Percentiles rank a stretch among this genome's conserved stretches.
phyloP scores from a whole-genome alignment of 2,888 invertebrate genomes.

The Parnassius glacialis region DNA sequence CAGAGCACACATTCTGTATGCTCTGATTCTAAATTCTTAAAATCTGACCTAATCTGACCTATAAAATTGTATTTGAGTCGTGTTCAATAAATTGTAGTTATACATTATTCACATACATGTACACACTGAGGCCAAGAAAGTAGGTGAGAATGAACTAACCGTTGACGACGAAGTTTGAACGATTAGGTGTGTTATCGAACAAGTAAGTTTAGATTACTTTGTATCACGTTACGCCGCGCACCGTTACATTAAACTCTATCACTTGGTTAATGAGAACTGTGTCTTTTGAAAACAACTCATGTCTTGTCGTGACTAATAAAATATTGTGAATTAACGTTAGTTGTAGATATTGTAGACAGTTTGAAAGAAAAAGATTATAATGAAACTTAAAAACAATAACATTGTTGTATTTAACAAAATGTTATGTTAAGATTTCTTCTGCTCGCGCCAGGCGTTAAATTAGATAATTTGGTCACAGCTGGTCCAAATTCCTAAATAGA shows the following conservation, averaged over 20 bases:
- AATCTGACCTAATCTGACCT: too few species aligned
- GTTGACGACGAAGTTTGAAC: constrained; percentile 28
- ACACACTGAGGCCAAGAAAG: too few species aligned
- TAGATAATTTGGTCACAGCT: background rate
- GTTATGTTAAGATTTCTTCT: background rate
- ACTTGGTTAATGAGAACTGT: constrained; percentile 16
- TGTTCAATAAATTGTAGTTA: too few species aligned
- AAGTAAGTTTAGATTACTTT: constrained; percentile 32
- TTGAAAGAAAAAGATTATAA: background rate
- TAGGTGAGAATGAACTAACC: background rate
- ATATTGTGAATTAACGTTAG: background rate
- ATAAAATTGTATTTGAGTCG: too few species aligned
- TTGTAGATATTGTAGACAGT: too few species aligned
- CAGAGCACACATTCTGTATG: too few species aligned
- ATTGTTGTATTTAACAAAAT: background rate
- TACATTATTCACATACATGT: too few species aligned
- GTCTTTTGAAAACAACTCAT: constrained; percentile 1
- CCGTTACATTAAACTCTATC: constrained; percentile 10
- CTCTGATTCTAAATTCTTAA: too few species aligned
- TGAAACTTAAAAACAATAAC: background rate
- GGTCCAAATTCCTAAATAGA: background rate
- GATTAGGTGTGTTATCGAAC: constrained; percentile 31
- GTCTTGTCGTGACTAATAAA: constrained; percentile 21
- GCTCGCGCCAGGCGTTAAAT: too few species aligned
- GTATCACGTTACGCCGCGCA: constrained; percentile 18